Evolutionary conservation across 2,113 vertebrate genomes (phyloP).

Genomic region (Oryzias curvinotus): DNA sequence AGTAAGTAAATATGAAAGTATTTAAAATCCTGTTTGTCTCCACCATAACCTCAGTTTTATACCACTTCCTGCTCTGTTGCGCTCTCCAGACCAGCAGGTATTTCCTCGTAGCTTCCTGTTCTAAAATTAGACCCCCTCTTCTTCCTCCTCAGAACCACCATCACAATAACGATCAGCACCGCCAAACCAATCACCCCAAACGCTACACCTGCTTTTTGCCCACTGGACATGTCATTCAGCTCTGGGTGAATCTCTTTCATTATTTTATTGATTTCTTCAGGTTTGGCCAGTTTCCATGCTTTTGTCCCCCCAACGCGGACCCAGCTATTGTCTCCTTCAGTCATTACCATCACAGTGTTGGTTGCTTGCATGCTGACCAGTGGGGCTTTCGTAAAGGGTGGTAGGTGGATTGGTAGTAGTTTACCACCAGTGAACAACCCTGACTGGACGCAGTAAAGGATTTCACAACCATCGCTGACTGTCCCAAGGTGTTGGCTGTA

Average conservation of each 20-base stretch:
- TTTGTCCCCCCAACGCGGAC: conserved; percentile 78
- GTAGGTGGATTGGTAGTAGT: conserved; percentile 77
- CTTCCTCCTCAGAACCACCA: conserved; percentile 35
- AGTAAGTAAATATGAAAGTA: no score
- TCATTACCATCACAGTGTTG: conserved; percentile 84
- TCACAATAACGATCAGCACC: conserved; percentile 40
- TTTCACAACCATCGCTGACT: conserved; percentile 88
- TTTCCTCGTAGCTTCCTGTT: conserved; percentile 30
- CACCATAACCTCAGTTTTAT: background rate
- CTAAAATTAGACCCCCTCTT: conserved; percentile 5
- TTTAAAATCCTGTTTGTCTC: background rate
- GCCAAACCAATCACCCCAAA: conserved; percentile 63
- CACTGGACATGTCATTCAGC: conserved; percentile 43
- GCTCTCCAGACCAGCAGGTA: conserved; percentile 11
- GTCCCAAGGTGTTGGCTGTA: conserved; percentile 87
- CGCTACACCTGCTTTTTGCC: no score
- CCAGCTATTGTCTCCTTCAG: conserved; percentile 78
- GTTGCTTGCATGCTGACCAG: conserved; percentile 64
- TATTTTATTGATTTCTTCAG: conserved; percentile 68
- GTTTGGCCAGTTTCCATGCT: conserved; percentile 77
- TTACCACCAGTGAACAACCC: conserved; percentile 78
- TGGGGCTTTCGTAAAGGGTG: conserved; percentile 82
- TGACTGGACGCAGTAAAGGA: conserved; percentile 85
- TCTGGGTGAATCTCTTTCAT: background rate
- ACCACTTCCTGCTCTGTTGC: background rate